Percentiles rank a stretch among this genome's conserved stretches.
Evolutionary conservation across 2,797 vertebrate genomes (phyloP).

Genomic region (Catamblyrhynchus diadema): DNA sequence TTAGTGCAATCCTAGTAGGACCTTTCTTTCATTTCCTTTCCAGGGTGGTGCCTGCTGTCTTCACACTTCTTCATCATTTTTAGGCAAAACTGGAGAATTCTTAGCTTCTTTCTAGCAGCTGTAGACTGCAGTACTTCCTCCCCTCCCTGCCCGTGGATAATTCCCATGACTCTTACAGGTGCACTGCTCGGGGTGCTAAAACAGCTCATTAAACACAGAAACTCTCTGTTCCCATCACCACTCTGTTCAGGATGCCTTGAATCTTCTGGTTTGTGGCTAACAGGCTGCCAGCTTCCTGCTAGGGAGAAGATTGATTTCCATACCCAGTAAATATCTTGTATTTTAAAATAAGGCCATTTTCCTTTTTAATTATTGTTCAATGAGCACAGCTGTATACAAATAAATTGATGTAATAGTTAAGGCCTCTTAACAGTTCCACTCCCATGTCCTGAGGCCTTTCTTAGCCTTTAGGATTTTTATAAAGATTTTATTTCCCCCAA

Average conservation of each 20-base stretch:
- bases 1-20: not conserved
- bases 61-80: not conserved
- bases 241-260: not conserved
- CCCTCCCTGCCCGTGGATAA: too few relatives aligned
- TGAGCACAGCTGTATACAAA: not conserved
- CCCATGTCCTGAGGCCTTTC: not conserved
- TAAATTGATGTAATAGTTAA: conserved; percentile 3
- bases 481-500: not conserved
- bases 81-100: not conserved
- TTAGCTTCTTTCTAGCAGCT: not conserved
- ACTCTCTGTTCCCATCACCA: not conserved
- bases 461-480: not conserved
- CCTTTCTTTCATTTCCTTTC: not conserved
- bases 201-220: not conserved
- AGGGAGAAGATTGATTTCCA: not conserved
- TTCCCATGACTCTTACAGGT: not conserved
- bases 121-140: not conserved
- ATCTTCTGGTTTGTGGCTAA: not conserved
- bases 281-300: not conserved
- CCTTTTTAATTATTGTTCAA: not conserved
- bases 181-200: too few relatives aligned
- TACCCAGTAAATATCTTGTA: not conserved
- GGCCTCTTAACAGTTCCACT: not conserved
- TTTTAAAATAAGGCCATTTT: not conserved
- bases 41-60: not conserved